Evolutionary conservation across 2,888 invertebrate species (phyloP), one percentile per base, ranked within the genome.

Genomic region (Drosophila multiciliata): DNA sequence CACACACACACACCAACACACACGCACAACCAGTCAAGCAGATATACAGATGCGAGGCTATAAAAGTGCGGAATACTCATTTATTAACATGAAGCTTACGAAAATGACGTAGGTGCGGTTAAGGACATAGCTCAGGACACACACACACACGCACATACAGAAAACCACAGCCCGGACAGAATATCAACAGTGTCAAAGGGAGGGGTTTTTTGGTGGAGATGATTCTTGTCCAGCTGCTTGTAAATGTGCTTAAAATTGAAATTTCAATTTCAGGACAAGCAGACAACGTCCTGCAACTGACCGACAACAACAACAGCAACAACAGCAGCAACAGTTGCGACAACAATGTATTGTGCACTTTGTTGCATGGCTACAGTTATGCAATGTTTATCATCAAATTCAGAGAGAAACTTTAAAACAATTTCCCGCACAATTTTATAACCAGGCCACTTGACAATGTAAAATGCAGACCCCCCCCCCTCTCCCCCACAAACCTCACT

Each of bases 51-150:
- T 66, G 66, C 50, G 49, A 29, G 52, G 80, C 82, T 69, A 83
- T 83, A 82, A 83, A 78, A 83, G 80, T 80, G 80, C 75, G 82
- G 80, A 80, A 78, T 75, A 68, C 80, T 80, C 82, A 83, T 82
- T 83, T 83, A 83, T 82, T 82, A 83, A 79, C 82, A 80, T 80
- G 82, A 80, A 78, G 82, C 82, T 82, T 78, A 78, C 73, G 80
- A 77, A 80, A 82, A 82, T 82, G 61, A 75, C 70, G 72, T 82
- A 82, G 82, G 82, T 82, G 83, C 68, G 82, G 78, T 78, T 71
- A 78, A 77, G 64, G 75, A 75, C 71, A 74, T 67, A 69, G 61
- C 66, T 53, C 73, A 66, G 50, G 35, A 40, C 40, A 33, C 42
- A 50, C 32, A 45, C 53, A 52, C 49, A 55, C 33, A 63, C 33